Percentiles rank a stretch among this genome's conserved stretches.
Evolutionary conservation across 1,140 invertebrate genomes (phyloP).

Genomic region (Monomorium pharaonis): DNA sequence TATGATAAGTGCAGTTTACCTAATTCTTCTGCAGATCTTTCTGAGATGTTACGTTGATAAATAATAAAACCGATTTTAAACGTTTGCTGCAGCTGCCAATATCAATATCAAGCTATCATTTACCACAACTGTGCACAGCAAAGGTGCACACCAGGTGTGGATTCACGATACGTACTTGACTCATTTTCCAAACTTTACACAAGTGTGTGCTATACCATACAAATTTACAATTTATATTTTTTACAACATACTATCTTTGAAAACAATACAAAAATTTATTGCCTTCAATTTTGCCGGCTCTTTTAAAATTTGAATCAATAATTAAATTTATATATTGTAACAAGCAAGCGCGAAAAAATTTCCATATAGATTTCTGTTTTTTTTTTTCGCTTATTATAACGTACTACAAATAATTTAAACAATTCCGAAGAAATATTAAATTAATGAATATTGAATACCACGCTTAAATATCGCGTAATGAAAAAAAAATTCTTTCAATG

Average conservation of each 20-base stretch:
- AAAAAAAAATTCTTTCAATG: background rate
- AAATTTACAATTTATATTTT: background rate
- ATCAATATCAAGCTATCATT: constrained; percentile 32
- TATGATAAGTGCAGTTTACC: background rate
- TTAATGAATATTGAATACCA: background rate
- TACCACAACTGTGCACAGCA: constrained; percentile 30
- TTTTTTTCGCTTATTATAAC: background rate
- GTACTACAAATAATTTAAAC: background rate
- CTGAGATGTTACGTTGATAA: constrained; percentile 11
- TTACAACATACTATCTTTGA: background rate
- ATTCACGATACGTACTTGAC: constrained; percentile 22
- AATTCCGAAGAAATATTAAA: background rate
- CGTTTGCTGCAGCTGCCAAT: constrained; percentile 26
- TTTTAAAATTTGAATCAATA: background rate
- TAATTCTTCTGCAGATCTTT: background rate
- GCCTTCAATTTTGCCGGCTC: constrained; percentile 3
- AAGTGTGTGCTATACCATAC: background rate
- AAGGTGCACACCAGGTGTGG: background rate
- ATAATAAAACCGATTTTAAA: constrained; percentile 17
- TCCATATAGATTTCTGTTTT: background rate
- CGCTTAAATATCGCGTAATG: background rate
- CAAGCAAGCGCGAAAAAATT: background rate
- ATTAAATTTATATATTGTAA: background rate
- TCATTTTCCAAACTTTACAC: constrained; percentile 52
- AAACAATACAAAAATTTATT: constrained; percentile 2